Percentiles rank a stretch among this genome's conserved stretches.
phyloP scores from a whole-genome alignment of 2,888 invertebrate species.

The Crepidodera aurea region DNA sequence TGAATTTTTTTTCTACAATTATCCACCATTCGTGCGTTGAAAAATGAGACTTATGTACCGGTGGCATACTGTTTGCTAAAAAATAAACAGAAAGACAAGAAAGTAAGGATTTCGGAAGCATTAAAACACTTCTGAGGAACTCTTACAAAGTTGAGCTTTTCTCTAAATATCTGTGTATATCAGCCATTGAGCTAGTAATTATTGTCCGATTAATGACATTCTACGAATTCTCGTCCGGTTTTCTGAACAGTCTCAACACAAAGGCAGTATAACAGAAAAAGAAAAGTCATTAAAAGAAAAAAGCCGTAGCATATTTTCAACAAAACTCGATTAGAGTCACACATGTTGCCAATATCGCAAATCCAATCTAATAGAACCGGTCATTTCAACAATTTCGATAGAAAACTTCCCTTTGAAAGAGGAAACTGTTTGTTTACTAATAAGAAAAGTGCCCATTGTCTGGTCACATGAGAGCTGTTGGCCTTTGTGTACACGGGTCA shows the following conservation, averaged over 20 bases:
- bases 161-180: too few relatives aligned
- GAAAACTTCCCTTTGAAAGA: slow-evolving; percentile 24
- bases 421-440: slow-evolving; percentile 32
- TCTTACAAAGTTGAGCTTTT: too few relatives aligned
- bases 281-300: slow-evolving; percentile 12
- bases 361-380: slow-evolving; percentile 5
- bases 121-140: too few relatives aligned
- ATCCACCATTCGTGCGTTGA: too few relatives aligned
- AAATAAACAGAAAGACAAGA: too few relatives aligned
- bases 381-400: slow-evolving; percentile 20
- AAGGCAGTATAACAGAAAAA: background rate
- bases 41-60: too few relatives aligned
- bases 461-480: slow-evolving; percentile 23
- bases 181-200: background rate
- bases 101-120: too few relatives aligned
- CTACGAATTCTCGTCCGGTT: background rate
- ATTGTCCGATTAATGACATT: background rate
- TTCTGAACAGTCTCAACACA: background rate
- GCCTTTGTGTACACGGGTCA: slow-evolving; percentile 26
- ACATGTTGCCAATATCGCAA: slow-evolving; percentile 13
- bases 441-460: slow-evolving; percentile 30
- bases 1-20: too few relatives aligned
- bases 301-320: slow-evolving; percentile 3
- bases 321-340: slow-evolving; percentile 16
- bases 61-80: too few relatives aligned